Conservation (phyloP, 2,797 vertebrate species). For the Rousettus madagascariensis region DNA sequence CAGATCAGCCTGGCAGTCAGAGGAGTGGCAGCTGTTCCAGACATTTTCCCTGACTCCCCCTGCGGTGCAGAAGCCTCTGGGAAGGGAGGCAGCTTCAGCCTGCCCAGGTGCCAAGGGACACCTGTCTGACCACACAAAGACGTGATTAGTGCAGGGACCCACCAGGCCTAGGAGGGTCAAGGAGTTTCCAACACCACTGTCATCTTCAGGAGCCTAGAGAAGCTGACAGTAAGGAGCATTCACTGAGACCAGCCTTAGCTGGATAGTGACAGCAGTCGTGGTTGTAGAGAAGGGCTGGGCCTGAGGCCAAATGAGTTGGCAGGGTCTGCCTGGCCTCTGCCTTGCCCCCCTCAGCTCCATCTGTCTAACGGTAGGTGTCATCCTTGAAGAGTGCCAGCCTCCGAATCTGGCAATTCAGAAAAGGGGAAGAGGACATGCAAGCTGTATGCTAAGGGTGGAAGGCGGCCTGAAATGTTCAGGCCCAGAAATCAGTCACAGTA, state of each 20-base stretch:
- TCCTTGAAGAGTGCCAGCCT: constrained; percentile 63
- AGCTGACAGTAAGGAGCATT: neutral
- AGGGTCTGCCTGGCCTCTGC: constrained; percentile 70
- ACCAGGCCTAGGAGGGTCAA: neutral
- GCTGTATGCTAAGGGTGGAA: constrained; percentile 15
- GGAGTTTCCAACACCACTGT: neutral
- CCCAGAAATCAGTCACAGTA: neutral
- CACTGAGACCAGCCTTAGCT: neutral
- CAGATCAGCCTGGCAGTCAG: constrained; percentile 19
- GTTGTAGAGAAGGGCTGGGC: constrained; percentile 54
- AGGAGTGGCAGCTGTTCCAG: constrained; percentile 53
- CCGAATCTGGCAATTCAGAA: constrained; percentile 49
- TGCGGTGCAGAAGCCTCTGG: neutral
- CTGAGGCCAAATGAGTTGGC: constrained; percentile 75
- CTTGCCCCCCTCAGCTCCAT: constrained; percentile 71
- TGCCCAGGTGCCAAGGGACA: neutral
- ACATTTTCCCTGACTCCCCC: constrained; percentile 1
- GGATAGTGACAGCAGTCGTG: constrained; percentile 36
- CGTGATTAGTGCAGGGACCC: neutral
- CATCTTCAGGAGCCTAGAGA: constrained; percentile 38
- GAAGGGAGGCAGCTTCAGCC: neutral
- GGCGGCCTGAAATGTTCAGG: neutral
- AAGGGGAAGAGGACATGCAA: constrained; percentile 27
- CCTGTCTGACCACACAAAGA: neutral
- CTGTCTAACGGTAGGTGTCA: constrained; percentile 72